Evolutionary conservation across 2,113 vertebrate genomes (phyloP), one percentile per base, ranked within the genome.

Genomic region (Rhynchopsitta pachyrhyncha): DNA sequence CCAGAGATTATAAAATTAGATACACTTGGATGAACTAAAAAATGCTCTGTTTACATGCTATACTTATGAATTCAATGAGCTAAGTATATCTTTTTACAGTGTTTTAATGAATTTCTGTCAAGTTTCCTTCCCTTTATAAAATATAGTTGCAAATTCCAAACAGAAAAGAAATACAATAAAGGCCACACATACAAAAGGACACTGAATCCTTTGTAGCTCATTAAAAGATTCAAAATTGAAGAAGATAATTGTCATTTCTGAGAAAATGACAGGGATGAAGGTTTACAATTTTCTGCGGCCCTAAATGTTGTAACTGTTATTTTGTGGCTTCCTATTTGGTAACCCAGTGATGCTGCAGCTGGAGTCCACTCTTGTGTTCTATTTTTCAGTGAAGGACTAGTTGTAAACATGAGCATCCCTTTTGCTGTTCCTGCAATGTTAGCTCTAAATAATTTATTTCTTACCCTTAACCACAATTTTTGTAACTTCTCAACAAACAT

Each of bases 241-340:
- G 59, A 66, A 46, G 60, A 67, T 80, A 97, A 94, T 70, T 97
- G 41, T 17, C 9, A 82, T 90, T 97, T 95, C 60, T 14, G 11
- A 97, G 41, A 96, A 97, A 96, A 95, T 90, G 35, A 81, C 33
- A 84, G 27, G 46, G 68, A 95, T 66, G 95, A 97, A 76, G 18
- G 29, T 78, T 92, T 89, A 86, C 69, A 9, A 74, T 93, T 95
- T 92, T 88, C 69, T 93, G 37, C 33, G 86, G 35, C 39, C 52
- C 49, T 94, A 55, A 76, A 75, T 82, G 52, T 25, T 92, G 13
- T 77, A 86, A 93, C 64, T 42, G 1, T 0, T 53, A 93, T 95
- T 89, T 94, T 52, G 47, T 82, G 64, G 67, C 69, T 92, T 97
- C 28, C 68, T 66, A 50, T 49, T 37, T 35, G 60, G 18, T 92